Evolutionary conservation across 1,140 invertebrate species (phyloP).

Genomic region (Lycorma delicatula): DNA sequence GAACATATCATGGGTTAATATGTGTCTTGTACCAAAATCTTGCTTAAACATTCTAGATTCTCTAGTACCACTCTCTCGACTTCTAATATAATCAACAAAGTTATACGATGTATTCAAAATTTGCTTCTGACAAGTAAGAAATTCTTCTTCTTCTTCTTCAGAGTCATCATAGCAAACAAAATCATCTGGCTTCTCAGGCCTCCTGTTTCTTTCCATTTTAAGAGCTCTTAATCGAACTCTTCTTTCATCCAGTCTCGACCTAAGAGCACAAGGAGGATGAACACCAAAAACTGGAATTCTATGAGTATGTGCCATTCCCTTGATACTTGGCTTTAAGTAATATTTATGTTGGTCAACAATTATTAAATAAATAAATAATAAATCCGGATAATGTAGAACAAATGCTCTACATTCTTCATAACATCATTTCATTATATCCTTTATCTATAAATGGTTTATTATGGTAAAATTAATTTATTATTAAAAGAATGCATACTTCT

Average conservation of each 20-base stretch:
- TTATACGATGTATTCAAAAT: constrained; percentile 72
- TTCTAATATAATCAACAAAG: constrained; percentile 74
- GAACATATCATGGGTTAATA: constrained; percentile 80
- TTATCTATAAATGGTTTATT: no score
- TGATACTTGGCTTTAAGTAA: no score
- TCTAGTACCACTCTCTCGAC: constrained; percentile 58
- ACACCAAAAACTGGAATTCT: constrained; percentile 51
- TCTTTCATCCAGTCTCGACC: constrained; percentile 60
- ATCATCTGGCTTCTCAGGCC: constrained; percentile 79
- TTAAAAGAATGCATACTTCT: no score
- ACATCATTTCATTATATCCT: no score
- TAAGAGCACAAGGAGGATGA: constrained; percentile 61
- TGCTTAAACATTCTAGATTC: constrained; percentile 64
- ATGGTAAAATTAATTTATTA: no score
- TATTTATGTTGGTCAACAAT: no score
- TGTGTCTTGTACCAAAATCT: constrained; percentile 73
- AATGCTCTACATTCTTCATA: no score
- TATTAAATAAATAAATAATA: no score
- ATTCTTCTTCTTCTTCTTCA: constrained; percentile 76
- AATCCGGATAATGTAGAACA: no score
- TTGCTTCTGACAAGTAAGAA: constrained; percentile 56
- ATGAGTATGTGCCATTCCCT: constrained; percentile 45
- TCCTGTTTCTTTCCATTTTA: constrained; percentile 57
- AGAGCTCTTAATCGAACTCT: constrained; percentile 52
- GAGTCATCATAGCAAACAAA: constrained; percentile 81